Evolutionary conservation across 1,140 invertebrate genomes (phyloP).

Genomic region (Penaeus japonicus): DNA sequence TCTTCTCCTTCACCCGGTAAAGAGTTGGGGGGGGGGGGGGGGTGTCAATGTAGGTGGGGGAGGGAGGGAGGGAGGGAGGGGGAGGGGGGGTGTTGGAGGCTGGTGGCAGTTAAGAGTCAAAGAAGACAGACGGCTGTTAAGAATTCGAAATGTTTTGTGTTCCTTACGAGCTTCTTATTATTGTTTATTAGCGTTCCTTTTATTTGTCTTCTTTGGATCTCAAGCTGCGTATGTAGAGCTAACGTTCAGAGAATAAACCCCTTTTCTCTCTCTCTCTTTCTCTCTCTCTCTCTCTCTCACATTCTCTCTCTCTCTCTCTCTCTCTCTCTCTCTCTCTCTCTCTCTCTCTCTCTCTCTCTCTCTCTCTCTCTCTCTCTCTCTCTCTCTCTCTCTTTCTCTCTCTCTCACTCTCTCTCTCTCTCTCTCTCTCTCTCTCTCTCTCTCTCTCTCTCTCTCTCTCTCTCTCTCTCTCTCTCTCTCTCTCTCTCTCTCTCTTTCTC

Average conservation of each 20-base stretch:
- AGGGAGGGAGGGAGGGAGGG: slow-evolving; percentile 49
- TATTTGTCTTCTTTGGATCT: background rate
- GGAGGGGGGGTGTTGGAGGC: background rate
- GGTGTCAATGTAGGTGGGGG: background rate
- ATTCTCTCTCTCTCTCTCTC: background rate
- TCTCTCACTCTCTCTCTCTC: background rate
- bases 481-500: background rate
- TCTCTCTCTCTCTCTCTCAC: background rate
- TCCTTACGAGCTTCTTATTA: no score
- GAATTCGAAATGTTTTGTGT: background rate
- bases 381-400: background rate
- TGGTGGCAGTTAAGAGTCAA: background rate
- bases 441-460: background rate
- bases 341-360: background rate
- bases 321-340: background rate
- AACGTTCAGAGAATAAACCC: no score
- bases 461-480: background rate
- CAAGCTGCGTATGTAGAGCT: background rate
- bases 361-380: background rate
- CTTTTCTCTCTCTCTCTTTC: background rate
- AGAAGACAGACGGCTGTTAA: background rate
- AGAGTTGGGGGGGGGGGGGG: background rate
- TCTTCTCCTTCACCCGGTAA: background rate
- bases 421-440: background rate
- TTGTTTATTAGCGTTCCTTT: background rate